These are phyloP conservation scores for Trissolcus japonicus DNA, from an alignment of 2,888 invertebrate genomes.

Conservation along the genomic window DNA sequence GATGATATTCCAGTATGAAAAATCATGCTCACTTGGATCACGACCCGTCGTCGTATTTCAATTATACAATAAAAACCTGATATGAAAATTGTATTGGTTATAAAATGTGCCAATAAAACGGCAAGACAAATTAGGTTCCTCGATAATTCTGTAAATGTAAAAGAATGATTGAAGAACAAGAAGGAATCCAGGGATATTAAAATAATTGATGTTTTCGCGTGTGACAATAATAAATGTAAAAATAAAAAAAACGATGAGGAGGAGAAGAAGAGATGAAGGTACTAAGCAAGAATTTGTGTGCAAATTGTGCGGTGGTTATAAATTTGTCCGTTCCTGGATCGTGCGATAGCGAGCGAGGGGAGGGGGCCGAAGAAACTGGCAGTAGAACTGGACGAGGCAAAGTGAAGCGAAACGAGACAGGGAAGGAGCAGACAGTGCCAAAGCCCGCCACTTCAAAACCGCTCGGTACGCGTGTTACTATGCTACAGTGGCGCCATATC, in stretches of 20 bases:
- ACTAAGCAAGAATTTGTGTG: constrained; percentile 39
- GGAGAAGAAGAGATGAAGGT: constrained; percentile 6
- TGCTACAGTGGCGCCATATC: constrained; percentile 70
- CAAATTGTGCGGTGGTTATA: constrained; percentile 39
- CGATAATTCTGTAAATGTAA: background rate
- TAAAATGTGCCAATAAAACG: constrained; percentile 4
- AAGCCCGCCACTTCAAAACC: constrained; percentile 68
- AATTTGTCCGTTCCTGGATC: constrained; percentile 62
- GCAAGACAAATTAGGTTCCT: constrained; percentile 21
- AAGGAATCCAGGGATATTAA: background rate
- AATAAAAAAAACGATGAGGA: constrained; percentile 7
- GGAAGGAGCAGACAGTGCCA: constrained; percentile 75
- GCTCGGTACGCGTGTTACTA: constrained; percentile 70
- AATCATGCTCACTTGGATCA: too few species aligned
- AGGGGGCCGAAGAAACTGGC: constrained; percentile 56
- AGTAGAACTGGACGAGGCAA: constrained; percentile 61
- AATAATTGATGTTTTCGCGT: constrained; percentile 7
- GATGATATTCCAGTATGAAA: too few species aligned
- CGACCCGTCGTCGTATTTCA: background rate
- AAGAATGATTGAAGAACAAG: background rate
- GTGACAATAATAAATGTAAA: constrained; percentile 10
- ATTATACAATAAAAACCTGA: constrained; percentile 1
- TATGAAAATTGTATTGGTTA: constrained; percentile 1
- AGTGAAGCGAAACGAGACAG: constrained; percentile 67
- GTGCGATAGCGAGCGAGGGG: constrained; percentile 58